Percentiles rank a stretch among this genome's conserved stretches.
Evolutionary conservation across 1,140 invertebrate species (phyloP).

Genomic region (Chelonus insularis): DNA sequence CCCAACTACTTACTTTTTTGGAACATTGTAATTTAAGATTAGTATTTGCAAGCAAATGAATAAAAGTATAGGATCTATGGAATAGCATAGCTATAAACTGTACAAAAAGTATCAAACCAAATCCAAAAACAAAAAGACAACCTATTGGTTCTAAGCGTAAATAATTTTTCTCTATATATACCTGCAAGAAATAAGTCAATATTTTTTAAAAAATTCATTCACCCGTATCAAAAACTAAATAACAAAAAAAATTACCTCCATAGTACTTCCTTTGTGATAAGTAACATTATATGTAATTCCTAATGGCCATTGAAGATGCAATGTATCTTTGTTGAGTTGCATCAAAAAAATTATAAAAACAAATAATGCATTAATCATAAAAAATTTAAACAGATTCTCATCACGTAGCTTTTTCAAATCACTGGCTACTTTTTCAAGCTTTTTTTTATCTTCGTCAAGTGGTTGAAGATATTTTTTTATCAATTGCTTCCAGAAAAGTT

Average conservation of each 20-base stretch:
- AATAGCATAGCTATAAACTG: slow-evolving; percentile 85
- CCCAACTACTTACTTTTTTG: slow-evolving; percentile 35
- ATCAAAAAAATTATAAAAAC: slow-evolving; percentile 79
- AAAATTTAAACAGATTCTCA: slow-evolving; percentile 76
- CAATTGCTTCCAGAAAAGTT: slow-evolving; percentile 74
- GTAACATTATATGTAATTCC: slow-evolving; percentile 70
- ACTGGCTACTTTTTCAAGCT: slow-evolving; percentile 57
- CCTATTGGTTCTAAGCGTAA: slow-evolving; percentile 67
- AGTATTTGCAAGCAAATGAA: slow-evolving; percentile 81
- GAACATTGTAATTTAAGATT: slow-evolving; percentile 58
- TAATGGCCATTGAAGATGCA: slow-evolving; percentile 74
- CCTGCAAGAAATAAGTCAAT: too few species aligned
- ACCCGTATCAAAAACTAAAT: too few species aligned
- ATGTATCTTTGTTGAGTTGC: slow-evolving; percentile 73
- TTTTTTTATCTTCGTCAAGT: slow-evolving; percentile 64
- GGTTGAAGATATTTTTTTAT: slow-evolving; percentile 75
- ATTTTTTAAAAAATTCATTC: too few species aligned
- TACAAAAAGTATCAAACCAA: slow-evolving; percentile 64
- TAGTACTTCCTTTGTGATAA: slow-evolving; percentile 55
- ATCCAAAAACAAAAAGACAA: slow-evolving; percentile 49
- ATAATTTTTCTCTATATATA: slow-evolving; percentile 61
- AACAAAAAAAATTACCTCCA: slow-evolving; percentile 51
- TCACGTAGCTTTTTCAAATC: slow-evolving; percentile 71
- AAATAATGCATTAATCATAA: slow-evolving; percentile 84
- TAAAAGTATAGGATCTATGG: slow-evolving; percentile 82